phyloP scores from a whole-genome alignment of 2,797 vertebrate genomes.

The Octomys mimax region DNA sequence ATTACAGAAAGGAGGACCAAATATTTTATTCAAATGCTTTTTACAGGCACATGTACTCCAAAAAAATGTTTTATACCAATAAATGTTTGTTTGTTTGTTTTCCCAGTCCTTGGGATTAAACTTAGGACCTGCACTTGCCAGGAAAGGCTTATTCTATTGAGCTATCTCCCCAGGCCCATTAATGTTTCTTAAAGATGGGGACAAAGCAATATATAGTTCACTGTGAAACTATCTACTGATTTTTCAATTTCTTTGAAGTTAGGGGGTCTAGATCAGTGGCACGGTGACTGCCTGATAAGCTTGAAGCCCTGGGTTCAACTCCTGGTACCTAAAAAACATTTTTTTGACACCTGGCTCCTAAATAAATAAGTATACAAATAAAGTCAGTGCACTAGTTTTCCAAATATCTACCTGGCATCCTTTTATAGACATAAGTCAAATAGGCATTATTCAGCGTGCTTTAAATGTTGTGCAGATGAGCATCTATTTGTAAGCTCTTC shows the following conservation, averaged over 20 bases:
- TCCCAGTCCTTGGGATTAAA: too few relatives aligned
- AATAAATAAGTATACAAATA: too few relatives aligned
- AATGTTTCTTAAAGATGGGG: conserved; percentile 85
- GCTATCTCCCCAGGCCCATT: too few relatives aligned
- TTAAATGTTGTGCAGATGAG: conserved; percentile 58
- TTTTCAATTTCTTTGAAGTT: conserved; percentile 79
- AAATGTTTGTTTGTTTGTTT: conserved; percentile 86
- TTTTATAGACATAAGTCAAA: conserved; percentile 82
- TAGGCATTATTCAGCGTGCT: conserved; percentile 60
- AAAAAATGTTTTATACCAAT: conserved; percentile 88
- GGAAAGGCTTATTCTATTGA: too few relatives aligned
- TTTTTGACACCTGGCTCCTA: too few relatives aligned
- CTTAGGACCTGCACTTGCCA: too few relatives aligned
- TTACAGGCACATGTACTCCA: conserved; percentile 88
- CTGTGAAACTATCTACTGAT: conserved; percentile 82
- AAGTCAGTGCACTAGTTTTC: conserved; percentile 77
- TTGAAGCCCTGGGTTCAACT: too few relatives aligned
- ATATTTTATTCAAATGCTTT: conserved; percentile 83
- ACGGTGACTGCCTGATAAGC: too few relatives aligned
- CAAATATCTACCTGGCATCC: conserved; percentile 75
- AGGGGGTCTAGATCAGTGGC: neutral
- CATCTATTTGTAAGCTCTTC: neutral
- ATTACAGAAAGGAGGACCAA: conserved; percentile 84
- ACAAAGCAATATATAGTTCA: conserved; percentile 84
- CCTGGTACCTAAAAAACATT: too few relatives aligned